Evolutionary conservation across 2,113 vertebrate species (phyloP).

Genomic region (Chlamydotis undulata): DNA sequence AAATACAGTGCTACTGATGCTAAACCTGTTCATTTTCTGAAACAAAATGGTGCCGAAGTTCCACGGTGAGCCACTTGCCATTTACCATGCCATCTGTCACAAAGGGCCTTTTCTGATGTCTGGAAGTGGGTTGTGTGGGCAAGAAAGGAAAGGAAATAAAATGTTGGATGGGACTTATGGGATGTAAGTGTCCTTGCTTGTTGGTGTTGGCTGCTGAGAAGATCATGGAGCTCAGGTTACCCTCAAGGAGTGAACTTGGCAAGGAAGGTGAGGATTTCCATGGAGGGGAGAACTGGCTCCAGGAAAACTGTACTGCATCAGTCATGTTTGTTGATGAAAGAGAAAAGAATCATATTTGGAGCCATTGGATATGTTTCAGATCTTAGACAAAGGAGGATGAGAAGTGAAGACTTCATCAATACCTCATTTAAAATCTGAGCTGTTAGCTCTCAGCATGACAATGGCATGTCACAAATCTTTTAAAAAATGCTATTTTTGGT

Average conservation of each 20-base stretch:
- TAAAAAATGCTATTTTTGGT: background rate
- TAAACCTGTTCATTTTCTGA: background rate
- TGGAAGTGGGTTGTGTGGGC: background rate
- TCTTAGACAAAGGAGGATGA: background rate
- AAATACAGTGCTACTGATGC: background rate
- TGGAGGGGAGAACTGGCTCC: accelerated
- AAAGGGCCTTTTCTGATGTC: background rate
- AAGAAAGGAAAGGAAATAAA: background rate
- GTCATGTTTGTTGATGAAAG: background rate
- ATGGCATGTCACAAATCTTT: background rate
- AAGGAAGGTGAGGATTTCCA: background rate
- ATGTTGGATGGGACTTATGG: background rate
- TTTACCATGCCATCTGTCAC: background rate
- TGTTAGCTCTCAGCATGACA: background rate
- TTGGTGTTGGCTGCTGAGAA: background rate
- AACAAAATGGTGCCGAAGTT: background rate
- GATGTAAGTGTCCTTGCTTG: background rate
- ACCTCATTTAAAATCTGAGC: background rate
- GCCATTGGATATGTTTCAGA: background rate
- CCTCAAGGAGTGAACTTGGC: background rate
- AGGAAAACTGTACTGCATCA: background rate
- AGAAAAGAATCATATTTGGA: background rate
- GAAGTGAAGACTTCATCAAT: background rate
- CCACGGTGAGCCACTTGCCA: background rate
- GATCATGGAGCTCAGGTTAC: background rate